These are phyloP conservation scores for Rhynchonycteris naso DNA, from an alignment of 2,797 vertebrate species.

Conservation along the genomic window DNA sequence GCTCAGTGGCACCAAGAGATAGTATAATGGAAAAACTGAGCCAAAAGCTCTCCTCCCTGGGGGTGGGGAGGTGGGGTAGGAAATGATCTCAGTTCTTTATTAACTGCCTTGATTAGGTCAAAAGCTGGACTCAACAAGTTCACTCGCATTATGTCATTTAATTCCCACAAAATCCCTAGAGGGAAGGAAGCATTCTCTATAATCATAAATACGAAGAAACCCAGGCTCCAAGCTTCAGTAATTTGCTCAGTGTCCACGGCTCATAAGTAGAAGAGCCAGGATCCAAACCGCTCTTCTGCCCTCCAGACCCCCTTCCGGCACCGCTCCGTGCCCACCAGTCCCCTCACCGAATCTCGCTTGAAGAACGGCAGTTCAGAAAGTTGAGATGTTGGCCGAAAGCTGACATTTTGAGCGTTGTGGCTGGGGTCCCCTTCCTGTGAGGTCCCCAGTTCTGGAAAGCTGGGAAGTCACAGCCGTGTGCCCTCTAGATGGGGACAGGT, in stretches of 20 bases:
- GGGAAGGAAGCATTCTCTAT: background rate
- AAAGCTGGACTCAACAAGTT: background rate
- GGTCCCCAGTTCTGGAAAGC: background rate
- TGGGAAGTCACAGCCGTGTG: background rate
- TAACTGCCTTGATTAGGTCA: background rate
- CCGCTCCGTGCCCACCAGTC: accelerated
- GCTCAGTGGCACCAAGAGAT: background rate
- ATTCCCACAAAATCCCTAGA: background rate
- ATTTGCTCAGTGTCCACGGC: conserved; percentile 17
- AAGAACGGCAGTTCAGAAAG: background rate
- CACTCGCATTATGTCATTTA: background rate
- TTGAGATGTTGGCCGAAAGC: background rate
- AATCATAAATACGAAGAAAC: background rate
- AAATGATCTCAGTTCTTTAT: conserved; percentile 12
- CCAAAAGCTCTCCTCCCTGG: background rate
- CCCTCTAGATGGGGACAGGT: background rate
- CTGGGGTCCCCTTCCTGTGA: background rate
- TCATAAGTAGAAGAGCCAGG: background rate
- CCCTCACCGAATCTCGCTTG: background rate
- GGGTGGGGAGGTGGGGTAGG: background rate
- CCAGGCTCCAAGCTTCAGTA: background rate
- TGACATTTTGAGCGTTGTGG: background rate
- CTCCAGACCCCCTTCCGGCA: background rate
- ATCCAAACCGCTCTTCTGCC: background rate
- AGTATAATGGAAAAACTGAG: background rate